These are phyloP conservation scores for Spheniscus mendiculus DNA, from an alignment of 2,113 vertebrate genomes.

Conservation along the genomic window DNA sequence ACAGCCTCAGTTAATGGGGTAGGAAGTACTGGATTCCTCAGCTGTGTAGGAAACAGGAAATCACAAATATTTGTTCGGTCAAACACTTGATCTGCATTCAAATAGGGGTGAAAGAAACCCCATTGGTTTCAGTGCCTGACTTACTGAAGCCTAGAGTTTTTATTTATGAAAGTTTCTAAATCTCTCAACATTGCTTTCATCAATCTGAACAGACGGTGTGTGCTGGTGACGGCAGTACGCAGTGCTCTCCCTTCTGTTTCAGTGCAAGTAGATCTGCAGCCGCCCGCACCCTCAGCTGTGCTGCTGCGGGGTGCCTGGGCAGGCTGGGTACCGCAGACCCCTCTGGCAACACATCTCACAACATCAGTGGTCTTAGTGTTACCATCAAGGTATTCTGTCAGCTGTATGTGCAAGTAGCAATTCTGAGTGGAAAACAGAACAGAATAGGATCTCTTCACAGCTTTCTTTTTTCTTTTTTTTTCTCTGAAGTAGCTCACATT, in stretches of 20 bases:
- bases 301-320: background rate
- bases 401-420: background rate
- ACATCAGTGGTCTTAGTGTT: background rate
- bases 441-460: background rate
- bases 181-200: background rate
- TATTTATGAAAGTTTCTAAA: background rate
- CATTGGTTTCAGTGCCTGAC: background rate
- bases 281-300: background rate
- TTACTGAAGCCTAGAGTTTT: background rate
- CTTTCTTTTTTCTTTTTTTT: background rate
- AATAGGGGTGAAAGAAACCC: background rate
- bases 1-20: background rate
- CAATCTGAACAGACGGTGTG: background rate
- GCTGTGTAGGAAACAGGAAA: background rate
- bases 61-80: background rate
- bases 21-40: background rate
- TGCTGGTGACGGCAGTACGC: rapidly evolving
- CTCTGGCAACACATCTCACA: background rate
- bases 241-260: background rate
- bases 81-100: slow-evolving; percentile 10
- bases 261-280: background rate
- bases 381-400: background rate
- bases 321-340: background rate
- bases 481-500: background rate
- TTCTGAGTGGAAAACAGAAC: background rate